phyloP scores from a whole-genome alignment of 2,797 vertebrate genomes.

The Lepus townsendii region DNA sequence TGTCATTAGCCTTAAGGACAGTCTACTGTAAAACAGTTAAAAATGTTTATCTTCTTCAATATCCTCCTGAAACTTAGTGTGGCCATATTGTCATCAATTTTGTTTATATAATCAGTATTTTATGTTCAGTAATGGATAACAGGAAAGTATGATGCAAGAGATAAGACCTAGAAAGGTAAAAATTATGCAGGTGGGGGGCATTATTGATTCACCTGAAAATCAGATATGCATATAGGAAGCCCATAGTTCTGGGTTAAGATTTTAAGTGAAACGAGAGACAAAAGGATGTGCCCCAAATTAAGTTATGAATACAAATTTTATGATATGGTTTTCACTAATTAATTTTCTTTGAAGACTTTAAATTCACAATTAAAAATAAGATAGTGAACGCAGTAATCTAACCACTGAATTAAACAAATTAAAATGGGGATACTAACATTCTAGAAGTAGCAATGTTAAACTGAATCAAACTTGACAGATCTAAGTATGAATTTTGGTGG shows the following conservation, averaged over 20 bases:
- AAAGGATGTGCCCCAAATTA: slow-evolving; percentile 7
- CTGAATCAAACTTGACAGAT: background rate
- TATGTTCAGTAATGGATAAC: background rate
- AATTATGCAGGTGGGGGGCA: background rate
- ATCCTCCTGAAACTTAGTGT: background rate
- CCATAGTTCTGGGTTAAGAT: background rate
- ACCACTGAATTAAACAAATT: slow-evolving; percentile 18
- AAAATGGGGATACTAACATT: background rate
- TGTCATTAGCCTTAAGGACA: background rate
- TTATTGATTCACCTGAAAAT: slow-evolving; percentile 30
- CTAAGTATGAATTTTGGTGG: background rate
- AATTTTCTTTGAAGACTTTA: slow-evolving; percentile 48
- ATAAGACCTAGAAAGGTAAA: background rate
- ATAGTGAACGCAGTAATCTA: background rate
- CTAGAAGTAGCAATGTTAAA: slow-evolving; percentile 27
- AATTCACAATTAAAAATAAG: slow-evolving; percentile 44
- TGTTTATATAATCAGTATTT: background rate
- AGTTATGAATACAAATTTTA: slow-evolving; percentile 28
- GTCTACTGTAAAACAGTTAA: background rate
- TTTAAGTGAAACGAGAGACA: slow-evolving; percentile 55
- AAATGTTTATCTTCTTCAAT: background rate
- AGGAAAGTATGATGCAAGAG: slow-evolving; percentile 30
- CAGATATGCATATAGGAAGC: background rate
- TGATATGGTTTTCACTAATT: slow-evolving; percentile 14
- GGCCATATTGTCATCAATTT: background rate